A percentile compares a stretch with the other conserved stretches of the same genome.
Evolutionary conservation across 2,797 vertebrate genomes (phyloP).

Genomic region (Scyliorhinus canicula): DNA sequence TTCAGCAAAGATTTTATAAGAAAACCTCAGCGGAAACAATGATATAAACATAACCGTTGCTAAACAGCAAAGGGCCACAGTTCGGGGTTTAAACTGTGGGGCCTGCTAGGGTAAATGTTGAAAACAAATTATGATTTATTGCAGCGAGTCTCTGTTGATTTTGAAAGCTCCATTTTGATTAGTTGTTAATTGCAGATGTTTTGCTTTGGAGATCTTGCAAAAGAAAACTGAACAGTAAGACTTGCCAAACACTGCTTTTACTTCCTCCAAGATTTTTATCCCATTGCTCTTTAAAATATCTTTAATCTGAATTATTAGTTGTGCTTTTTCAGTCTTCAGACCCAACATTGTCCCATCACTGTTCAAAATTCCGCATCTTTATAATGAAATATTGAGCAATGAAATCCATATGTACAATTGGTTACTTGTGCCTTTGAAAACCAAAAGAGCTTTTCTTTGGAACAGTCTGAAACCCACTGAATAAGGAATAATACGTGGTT

Average conservation of each 20-base stretch:
- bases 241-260: background rate
- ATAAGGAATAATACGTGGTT: background rate
- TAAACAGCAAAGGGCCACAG: background rate
- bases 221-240: background rate
- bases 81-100: background rate
- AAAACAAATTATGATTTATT: background rate
- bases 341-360: background rate
- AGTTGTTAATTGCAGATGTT: background rate
- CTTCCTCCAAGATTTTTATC: background rate
- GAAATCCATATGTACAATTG: background rate
- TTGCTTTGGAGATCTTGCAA: background rate
- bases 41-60: background rate
- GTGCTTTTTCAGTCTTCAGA: background rate
- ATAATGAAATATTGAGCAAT: background rate
- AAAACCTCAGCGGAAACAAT: conserved; percentile 1
- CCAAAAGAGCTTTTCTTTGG: background rate
- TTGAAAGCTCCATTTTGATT: background rate
- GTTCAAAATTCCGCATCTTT: background rate
- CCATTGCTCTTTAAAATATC: background rate
- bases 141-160: background rate
- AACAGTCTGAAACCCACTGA: background rate
- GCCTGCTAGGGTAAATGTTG: background rate
- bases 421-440: background rate
- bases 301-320: background rate
- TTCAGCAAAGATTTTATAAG: background rate